Evolutionary conservation across 2,113 vertebrate genomes (phyloP).

Genomic region (Lutjanus erythropterus): DNA sequence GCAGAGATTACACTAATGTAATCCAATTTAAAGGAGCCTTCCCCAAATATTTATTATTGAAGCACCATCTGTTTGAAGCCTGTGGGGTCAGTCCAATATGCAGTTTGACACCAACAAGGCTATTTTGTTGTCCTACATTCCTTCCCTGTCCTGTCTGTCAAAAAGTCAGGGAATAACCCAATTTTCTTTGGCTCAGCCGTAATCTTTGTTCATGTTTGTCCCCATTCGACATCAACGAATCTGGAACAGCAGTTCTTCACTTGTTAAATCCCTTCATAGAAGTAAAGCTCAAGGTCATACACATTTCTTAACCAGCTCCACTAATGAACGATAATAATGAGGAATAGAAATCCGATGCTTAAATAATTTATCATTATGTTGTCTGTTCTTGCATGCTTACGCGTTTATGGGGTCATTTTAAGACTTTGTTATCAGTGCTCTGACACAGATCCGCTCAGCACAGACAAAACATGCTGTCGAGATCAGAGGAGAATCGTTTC

Average conservation of each 20-base stretch:
- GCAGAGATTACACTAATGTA: conserved; percentile 83
- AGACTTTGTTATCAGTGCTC: conserved; percentile 40
- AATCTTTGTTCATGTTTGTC: conserved; percentile 51
- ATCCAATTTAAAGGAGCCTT: conserved; percentile 85
- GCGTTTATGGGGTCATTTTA: conserved; percentile 51
- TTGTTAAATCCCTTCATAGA: conserved; percentile 9
- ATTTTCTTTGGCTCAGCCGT: conserved; percentile 12
- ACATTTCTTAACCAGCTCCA: conserved; percentile 1
- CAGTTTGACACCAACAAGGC: conserved; percentile 63
- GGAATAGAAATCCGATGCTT: conserved; percentile 43
- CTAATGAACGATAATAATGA: conserved; percentile 51
- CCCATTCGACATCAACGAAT: conserved; percentile 44
- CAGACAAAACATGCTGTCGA: conserved; percentile 9
- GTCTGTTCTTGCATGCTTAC: conserved; percentile 28
- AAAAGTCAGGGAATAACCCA: conserved; percentile 51
- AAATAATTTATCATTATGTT: conserved; percentile 61
- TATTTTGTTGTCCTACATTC: conserved; percentile 72
- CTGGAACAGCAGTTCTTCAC: conserved; percentile 21
- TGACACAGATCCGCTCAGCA: conserved; percentile 61
- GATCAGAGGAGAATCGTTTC: neutral
- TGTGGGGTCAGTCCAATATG: conserved; percentile 68
- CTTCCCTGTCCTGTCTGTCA: conserved; percentile 48
- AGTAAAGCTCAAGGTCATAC: conserved; percentile 30
- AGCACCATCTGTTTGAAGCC: conserved; percentile 82
- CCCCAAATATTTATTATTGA: conserved; percentile 84